Base-by-base conservation (phyloP, 2,888 invertebrate genomes). In the Pyrgus malvae region DNA sequence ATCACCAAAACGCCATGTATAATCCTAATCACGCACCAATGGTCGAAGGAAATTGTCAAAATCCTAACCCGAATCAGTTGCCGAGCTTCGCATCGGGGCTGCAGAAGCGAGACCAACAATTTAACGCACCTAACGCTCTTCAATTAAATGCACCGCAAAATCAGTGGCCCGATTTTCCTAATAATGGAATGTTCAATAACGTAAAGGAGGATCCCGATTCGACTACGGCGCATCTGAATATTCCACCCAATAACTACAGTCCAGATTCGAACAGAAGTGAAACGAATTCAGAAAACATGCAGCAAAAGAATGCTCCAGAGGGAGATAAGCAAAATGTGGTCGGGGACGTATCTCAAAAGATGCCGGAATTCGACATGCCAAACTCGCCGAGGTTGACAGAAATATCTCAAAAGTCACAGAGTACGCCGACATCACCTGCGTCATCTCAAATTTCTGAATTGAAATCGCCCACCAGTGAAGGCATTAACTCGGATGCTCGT, bases 121-220 rank as follows among this genome's bases (percentile, higher is more conserved):
- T 75, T 38, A 68, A 67, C 45, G 62, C 67, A 29, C 62, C 67
- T 3, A 75, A 67, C 60, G 59, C 67, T 9, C 72, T 64, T 29
- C 74, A 78, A 58, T 63, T 83, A 12, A 67, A 66, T 40, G 55
- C 62, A 11, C 64, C 77, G 0, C 83, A 82, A 56, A 83, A 81
- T 57, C 90, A 87, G 40, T 91, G 91, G 91, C 78, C 84, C 1
- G 91, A 91, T 59, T 91, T 90, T 61, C 74, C 76, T 33, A 83
- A 81, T 54, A 57, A 82, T 3, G 90, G 90, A 70, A 76, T 88
- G 41, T 91, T 91, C 51, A 85, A 75, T 51, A 90, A 91, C 60
- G 85, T 91, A 0, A 94, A 94, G 73, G 94, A 94, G 63, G 95
- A 94, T 68, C 95, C 95, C 0, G 95, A 95, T 68, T 95, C 95